Evolutionary conservation across 2,888 invertebrate species (phyloP), one percentile per base, ranked within the genome.

Genomic region (Spisula solida): DNA sequence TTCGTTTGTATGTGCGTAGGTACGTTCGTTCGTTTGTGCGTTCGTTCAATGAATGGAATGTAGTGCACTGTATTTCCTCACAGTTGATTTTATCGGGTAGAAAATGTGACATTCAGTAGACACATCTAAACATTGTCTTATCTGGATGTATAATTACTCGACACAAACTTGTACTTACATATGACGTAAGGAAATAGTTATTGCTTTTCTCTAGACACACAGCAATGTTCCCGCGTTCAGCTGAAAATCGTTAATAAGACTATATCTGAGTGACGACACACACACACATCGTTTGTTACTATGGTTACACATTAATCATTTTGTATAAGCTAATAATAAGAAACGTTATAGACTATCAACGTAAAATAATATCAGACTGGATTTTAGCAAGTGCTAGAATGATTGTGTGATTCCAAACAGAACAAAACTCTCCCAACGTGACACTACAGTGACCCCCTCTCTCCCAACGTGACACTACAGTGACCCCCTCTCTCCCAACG

Each of bases 281-380:
- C 34, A 31, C 16, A 75, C 34, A 12, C 29, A 34, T 34, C 12
- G 16, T 31, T 75, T 31, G 34, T 75, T 75, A 18, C 75, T 34
- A 75, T 75, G 75, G 75, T 31, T 31, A 75, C 75, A 16, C 75
- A 34, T 75, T 75, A 31, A 75, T 75, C 75, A 75, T 75, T 75
- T 18, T 34, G 75, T 16, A 31, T 75, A 75, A 31, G 75, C 75
- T 75, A 16, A 75, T 75, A 75, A 75, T 31, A 75, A 75, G 75
- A 75, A 14, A 14, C 31, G 12, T 0, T 75, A 75, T 75, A 12
- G 31, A 31, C 60, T 25, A 66, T n/a, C 60, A 25, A n/a, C n/a
- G 25, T 25, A 25, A 20, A 25, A 66, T 66, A 4, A 66, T 66
- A 25, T 56, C n/a, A 20, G 6, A 56, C 60, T 10, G 10, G 60